Conservation (phyloP, 2,797 vertebrate species). For the Tenualosa ilisha region DNA sequence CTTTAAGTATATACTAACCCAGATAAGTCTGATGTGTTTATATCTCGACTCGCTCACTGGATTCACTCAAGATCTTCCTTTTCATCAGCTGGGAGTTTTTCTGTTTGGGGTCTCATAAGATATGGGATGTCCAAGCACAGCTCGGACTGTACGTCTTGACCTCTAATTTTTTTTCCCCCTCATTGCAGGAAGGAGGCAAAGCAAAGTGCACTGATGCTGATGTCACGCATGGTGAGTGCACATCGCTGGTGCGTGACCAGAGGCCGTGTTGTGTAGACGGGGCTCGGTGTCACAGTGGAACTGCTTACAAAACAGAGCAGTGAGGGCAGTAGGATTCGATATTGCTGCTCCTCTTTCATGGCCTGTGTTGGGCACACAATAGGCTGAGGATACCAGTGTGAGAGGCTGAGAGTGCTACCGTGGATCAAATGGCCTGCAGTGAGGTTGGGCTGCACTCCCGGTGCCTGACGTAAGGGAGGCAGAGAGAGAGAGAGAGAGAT, state of each 20-base stretch:
- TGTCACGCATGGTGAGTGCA: not conserved
- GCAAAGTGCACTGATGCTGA: not conserved
- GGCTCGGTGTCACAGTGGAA: slow-evolving; percentile 21
- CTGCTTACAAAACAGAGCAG: slow-evolving; percentile 35
- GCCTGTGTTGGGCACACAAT: slow-evolving; percentile 30
- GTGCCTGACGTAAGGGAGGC: slow-evolving; percentile 29
- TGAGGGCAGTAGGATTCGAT: slow-evolving; percentile 33
- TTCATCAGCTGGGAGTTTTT: not conserved
- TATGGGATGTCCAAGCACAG: not conserved
- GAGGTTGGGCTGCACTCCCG: slow-evolving; percentile 31
- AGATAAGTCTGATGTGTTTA: slow-evolving; percentile 7
- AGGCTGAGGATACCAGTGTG: slow-evolving; percentile 24
- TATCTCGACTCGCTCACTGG: not conserved
- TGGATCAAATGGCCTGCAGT: slow-evolving; percentile 39
- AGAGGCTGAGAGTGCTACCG: slow-evolving; percentile 9
- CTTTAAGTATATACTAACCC: not conserved
- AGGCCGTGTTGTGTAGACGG: slow-evolving; percentile 27
- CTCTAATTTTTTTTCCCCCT: not conserved
- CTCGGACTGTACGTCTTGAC: not conserved
- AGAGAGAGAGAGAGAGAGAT: slow-evolving; percentile 13
- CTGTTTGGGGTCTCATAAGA: not conserved
- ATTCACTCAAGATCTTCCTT: slow-evolving; percentile 16
- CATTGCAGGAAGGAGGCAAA: not conserved
- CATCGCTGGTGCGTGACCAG: slow-evolving; percentile 32
- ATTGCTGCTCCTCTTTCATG: slow-evolving; percentile 33